Evolutionary conservation across 2,113 vertebrate genomes (phyloP).

Genomic region (Caretta caretta): DNA sequence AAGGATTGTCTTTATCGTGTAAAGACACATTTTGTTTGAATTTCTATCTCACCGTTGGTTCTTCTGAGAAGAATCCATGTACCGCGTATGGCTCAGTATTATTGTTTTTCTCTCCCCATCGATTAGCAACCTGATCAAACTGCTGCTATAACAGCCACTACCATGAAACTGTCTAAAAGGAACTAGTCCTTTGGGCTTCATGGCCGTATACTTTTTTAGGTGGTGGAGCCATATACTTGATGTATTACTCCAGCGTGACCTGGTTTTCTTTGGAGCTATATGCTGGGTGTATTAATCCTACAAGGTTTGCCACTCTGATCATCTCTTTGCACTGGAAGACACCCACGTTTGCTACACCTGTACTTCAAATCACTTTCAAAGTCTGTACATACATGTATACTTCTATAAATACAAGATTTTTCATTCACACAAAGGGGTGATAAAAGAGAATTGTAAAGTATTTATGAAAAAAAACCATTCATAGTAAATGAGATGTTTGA

Average conservation of each 20-base stretch:
- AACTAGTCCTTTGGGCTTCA: not conserved
- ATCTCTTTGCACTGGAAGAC: not conserved
- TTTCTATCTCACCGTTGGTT: not conserved
- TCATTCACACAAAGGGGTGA: not conserved
- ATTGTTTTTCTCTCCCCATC: not conserved
- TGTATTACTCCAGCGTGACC: not conserved
- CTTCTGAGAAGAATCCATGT: not conserved
- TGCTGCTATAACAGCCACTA: not conserved
- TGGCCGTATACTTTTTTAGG: not conserved
- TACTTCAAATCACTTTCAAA: constrained; percentile 7
- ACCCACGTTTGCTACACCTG: not conserved
- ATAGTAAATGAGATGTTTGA: not conserved
- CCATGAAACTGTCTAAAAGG: not conserved
- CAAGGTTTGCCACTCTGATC: not conserved
- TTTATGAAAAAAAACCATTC: constrained; percentile 7
- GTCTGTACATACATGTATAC: not conserved
- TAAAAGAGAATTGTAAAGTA: constrained; percentile 4
- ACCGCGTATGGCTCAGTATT: not conserved
- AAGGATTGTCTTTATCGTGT: not conserved
- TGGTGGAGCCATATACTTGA: not conserved
- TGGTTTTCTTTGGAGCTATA: not conserved
- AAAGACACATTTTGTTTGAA: not conserved
- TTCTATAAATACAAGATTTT: not conserved
- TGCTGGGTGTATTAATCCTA: not conserved
- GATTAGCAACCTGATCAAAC: not conserved